Percentiles rank a stretch among this genome's conserved stretches.
phyloP scores from a whole-genome alignment of 2,113 vertebrate genomes.

The Apteryx mantelli region DNA sequence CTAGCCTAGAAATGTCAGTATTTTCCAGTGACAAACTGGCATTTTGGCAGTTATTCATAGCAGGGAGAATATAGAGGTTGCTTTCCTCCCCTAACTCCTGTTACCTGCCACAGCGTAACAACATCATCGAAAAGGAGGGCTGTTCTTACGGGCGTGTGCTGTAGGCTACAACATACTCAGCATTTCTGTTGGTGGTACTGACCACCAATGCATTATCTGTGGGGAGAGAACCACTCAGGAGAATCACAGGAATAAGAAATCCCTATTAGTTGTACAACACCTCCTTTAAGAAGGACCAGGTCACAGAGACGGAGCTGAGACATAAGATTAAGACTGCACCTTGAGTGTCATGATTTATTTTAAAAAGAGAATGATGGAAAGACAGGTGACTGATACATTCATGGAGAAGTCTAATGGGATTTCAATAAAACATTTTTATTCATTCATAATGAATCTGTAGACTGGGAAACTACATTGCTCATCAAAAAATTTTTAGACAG shows the following conservation, averaged over 20 bases:
- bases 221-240: neutral
- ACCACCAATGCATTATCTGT: neutral
- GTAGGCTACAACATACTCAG: rapidly evolving
- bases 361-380: neutral
- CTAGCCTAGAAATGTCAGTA: neutral
- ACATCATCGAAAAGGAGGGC: neutral
- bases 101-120: neutral
- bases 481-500: neutral
- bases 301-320: neutral
- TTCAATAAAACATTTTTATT: neutral
- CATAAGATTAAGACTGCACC: neutral
- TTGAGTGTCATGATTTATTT: neutral
- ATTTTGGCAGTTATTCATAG: rapidly evolving
- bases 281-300: neutral
- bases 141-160: neutral
- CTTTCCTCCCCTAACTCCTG: neutral
- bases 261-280: neutral
- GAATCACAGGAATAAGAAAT: neutral
- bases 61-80: neutral
- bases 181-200: neutral
- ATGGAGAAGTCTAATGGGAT: neutral
- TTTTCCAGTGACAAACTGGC: neutral
- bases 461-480: neutral
- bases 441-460: neutral
- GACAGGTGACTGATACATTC: neutral